Conservation (phyloP, 2,113 vertebrate species). For the Conger conger region DNA sequence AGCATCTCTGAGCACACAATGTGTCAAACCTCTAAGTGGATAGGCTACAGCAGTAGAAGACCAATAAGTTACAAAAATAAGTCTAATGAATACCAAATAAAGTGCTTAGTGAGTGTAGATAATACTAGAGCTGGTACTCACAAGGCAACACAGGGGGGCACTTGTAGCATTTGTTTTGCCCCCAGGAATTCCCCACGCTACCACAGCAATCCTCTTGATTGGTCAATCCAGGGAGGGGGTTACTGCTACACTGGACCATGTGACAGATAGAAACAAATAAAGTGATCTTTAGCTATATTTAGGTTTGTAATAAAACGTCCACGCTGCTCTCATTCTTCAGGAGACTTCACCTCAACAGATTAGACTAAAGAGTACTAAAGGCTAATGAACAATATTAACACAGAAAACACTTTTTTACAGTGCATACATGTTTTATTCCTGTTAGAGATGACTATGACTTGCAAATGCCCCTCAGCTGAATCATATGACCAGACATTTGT, state of each 20-base stretch:
- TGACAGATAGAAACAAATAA: neutral
- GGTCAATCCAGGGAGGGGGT: conserved; percentile 85
- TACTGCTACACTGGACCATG: conserved; percentile 79
- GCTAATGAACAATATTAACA: neutral
- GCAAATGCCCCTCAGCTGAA: neutral
- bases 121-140: conserved; percentile 61
- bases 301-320: neutral
- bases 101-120: too few species aligned
- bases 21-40: too few species aligned
- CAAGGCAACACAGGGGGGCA: conserved; percentile 82
- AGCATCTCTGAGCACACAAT: too few species aligned
- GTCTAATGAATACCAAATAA: too few species aligned
- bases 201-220: conserved; percentile 92
- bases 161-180: conserved; percentile 87
- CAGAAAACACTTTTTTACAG: neutral
- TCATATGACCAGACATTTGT: neutral
- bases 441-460: neutral
- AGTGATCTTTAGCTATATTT: neutral
- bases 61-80: too few species aligned
- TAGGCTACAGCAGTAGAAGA: too few species aligned
- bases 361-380: neutral
- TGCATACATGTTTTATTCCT: neutral
- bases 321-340: neutral
- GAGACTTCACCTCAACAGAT: neutral
- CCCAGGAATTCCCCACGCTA: conserved; percentile 88